phyloP scores from a whole-genome alignment of 1,140 invertebrate genomes.

The Monomorium pharaonis region DNA sequence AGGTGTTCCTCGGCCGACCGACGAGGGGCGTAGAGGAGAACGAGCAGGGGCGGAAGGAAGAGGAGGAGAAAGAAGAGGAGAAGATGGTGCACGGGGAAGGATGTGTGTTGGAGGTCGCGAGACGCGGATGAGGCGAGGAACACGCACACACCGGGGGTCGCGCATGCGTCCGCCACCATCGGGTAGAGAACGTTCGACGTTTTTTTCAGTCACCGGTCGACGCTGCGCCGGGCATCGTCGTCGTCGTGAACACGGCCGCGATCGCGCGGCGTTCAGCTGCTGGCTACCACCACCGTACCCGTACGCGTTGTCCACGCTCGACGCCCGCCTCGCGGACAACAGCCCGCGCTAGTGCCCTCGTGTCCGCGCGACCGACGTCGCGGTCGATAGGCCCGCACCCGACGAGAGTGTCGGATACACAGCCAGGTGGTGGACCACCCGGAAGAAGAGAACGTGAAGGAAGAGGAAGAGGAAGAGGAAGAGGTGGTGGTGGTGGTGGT shows the following conservation, averaged over 20 bases:
- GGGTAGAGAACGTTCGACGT: constrained; percentile 79
- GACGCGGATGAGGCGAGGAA: constrained; percentile 48
- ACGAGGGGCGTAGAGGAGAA: not conserved
- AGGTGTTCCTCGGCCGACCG: not conserved
- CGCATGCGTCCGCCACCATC: constrained; percentile 76
- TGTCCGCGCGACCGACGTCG: constrained; percentile 28
- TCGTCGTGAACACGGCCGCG: constrained; percentile 52
- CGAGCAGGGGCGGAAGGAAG: not conserved
- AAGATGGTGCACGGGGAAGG: constrained; percentile 60
- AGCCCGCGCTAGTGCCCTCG: constrained; percentile 5
- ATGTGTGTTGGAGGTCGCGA: constrained; percentile 64
- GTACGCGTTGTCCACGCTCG: not conserved
- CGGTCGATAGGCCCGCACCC: constrained; percentile 14
- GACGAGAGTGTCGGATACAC: not conserved
- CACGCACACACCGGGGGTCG: constrained; percentile 58
- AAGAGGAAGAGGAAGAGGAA: not conserved
- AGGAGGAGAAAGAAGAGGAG: not conserved
- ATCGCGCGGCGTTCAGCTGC: constrained; percentile 63
- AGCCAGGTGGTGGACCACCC: constrained; percentile 10
- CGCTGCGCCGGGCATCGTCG: constrained; percentile 81
- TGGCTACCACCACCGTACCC: constrained; percentile 22
- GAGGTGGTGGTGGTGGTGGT: constrained; percentile 15
- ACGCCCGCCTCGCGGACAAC: constrained; percentile 10
- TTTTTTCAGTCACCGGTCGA: constrained; percentile 83
- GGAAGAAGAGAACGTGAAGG: not conserved